Evolutionary conservation across 1,140 invertebrate species (phyloP), one percentile per base, ranked within the genome.

Genomic region (Megalopta genalis): DNA sequence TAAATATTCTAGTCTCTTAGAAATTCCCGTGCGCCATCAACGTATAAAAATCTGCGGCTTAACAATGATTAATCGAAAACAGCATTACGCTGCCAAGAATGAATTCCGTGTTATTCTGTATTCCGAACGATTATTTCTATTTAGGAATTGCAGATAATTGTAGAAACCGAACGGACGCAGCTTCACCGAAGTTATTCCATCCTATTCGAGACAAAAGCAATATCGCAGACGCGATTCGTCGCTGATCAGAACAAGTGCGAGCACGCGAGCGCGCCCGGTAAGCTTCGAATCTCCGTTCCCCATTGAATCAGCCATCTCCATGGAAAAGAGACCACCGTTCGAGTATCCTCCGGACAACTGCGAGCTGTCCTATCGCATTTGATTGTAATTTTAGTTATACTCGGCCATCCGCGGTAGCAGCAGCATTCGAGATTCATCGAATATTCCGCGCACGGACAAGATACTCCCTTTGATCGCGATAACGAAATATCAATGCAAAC

Each of bases 281-380:
- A 84, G 82, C 71, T 68, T 68, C 62, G 68, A 85, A 84, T 81
- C 80, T 81, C 80, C 64, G 69, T 76, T 84, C 62, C 46, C 70
- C 57, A 25, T 27, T 60, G 76, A 81, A 84, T 81, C 82, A 64
- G 57, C 62, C 16, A 81, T 85, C 57, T 72, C 63, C 67, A 84
- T 72, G 75, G 74, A 71, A 67, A 70, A 54, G 63, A 65, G 52
- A 75, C n/a, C n/a, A n/a, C 54, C 70, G 46, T 68, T 73, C 62
- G 37, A 59, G 64, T 81, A 68, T 74, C 16, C 18, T 23, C 12
- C 27, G 39, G 52, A n/a, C 54, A 70, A 46, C 57, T 80, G 18
- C 42, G 32, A 18, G n/a, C 66, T 32, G 32, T 37, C 46, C 67
- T 52, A 62, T 23, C 62, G 27, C 59, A 16, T 46, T 27, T 14